These are phyloP conservation scores for Liparis tanakae DNA, from an alignment of 2,797 vertebrate genomes.

Conservation along the genomic window DNA sequence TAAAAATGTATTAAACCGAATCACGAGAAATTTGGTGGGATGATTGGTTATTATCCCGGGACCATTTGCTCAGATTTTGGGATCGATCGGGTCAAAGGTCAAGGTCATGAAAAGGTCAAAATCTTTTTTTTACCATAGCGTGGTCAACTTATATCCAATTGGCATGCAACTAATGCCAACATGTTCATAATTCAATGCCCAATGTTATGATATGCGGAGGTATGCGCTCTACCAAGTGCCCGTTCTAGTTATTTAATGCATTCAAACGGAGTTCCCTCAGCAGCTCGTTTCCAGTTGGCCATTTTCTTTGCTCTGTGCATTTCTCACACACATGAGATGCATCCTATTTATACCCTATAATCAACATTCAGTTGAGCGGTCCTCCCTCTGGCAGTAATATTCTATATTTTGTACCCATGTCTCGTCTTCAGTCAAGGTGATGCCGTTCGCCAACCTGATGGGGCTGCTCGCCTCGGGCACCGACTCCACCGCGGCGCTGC, in stretches of 20 bases:
- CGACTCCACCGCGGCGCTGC: slow-evolving; percentile 90
- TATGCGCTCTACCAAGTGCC: no score
- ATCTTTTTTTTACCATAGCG: no score
- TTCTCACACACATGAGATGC: neutral
- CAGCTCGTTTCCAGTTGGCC: neutral
- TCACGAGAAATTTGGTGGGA: no score
- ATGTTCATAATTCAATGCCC: no score
- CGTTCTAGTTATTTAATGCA: neutral
- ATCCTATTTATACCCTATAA: neutral
- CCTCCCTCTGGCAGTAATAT: neutral
- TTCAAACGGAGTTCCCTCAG: neutral
- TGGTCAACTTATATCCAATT: no score
- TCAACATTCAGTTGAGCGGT: neutral
- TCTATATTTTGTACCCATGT: neutral
- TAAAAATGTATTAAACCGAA: no score
- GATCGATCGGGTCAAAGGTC: no score
- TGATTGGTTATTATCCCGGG: no score
- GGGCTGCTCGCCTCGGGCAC: slow-evolving; percentile 91
- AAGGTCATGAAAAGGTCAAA: no score
- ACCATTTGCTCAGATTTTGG: no score
- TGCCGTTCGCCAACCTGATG: slow-evolving; percentile 97
- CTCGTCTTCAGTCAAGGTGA: slow-evolving; percentile 89
- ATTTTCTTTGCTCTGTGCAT: neutral
- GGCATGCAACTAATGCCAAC: no score
- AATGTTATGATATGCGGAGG: no score